Evolutionary conservation across 2,113 vertebrate genomes (phyloP), one percentile per base, ranked within the genome.

Genomic region (Trichomycterus rosablanca): DNA sequence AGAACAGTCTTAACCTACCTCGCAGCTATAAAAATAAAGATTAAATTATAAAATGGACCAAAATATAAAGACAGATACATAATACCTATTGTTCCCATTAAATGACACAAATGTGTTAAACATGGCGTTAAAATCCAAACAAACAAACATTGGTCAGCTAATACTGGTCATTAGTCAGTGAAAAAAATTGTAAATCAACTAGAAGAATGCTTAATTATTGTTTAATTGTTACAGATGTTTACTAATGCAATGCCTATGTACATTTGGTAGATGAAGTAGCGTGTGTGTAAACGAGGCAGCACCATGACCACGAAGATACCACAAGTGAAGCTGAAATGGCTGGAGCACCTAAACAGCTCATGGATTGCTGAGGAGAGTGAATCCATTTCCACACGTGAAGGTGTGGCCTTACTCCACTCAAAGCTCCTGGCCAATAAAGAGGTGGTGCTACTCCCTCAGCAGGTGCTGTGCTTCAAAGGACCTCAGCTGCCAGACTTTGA

Each of bases 331-430:
- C 85, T 97, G 62, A 98, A 98, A 82, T 99, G 96, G 96, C 89
- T 99, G 43, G 96, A 99, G 84, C 96, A 99, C 75, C 88, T 98
- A 0, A 99, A 98, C 84, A 95, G 94, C 84, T 98, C 95, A 19
- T 99, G 96, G 95, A 97, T 99, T 76, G 92, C 92, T 3, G 96
- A 99, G 75, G 95, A 99, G 85, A 99, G 95, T 61, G 96, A 99
- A 81, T 97, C 94, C 37, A 94, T 99, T 45, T 91, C 95, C 57
- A 98, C 94, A 0, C 87, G 96, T 76, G 94, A 98, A 49, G 96
- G 96, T 2, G 96, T 97, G 32, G 87, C 92, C 8, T 51, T 93
- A 75, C 78, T 98, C 5, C 97, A 95, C 22, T 81, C 92, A 7
- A 97, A 97, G 80, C 84, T 99, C 71, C 84, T 97, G 71, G 82